Conservation (phyloP, 2,888 invertebrate species). For the Cantharis nigra region DNA sequence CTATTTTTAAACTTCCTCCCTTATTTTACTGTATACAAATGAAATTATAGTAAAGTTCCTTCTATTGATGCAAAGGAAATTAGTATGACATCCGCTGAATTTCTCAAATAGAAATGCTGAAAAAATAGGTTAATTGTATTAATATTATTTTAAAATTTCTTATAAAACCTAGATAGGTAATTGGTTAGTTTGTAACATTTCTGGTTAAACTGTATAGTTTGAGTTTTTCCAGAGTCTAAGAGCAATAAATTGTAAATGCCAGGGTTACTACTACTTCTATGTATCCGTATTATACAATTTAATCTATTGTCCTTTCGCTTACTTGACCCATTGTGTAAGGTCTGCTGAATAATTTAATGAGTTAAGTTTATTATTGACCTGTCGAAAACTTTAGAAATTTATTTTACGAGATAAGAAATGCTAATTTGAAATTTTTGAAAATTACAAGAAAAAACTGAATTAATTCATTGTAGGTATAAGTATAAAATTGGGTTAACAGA, state of each 20-base stretch:
- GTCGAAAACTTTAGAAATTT: background rate
- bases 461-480: too few relatives aligned
- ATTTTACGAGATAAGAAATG: background rate
- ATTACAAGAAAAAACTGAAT: background rate
- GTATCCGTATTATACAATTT: background rate
- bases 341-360: background rate
- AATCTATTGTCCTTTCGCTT: background rate
- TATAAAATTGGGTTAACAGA: slow-evolving; percentile 15
- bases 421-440: background rate
- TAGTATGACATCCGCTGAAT: slow-evolving; percentile 14
- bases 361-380: background rate
- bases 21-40: background rate
- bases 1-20: background rate
- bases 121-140: background rate
- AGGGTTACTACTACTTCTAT: background rate
- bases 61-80: slow-evolving; percentile 16
- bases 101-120: background rate
- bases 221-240: background rate
- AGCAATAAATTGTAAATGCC: background rate
- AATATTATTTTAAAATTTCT: background rate
- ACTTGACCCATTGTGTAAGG: background rate
- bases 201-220: background rate
- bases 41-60: slow-evolving; percentile 9
- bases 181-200: background rate
- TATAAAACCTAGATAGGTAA: background rate